These are phyloP conservation scores for Odontesthes bonariensis DNA, from an alignment of 2,113 vertebrate genomes.

Conservation along the genomic window DNA sequence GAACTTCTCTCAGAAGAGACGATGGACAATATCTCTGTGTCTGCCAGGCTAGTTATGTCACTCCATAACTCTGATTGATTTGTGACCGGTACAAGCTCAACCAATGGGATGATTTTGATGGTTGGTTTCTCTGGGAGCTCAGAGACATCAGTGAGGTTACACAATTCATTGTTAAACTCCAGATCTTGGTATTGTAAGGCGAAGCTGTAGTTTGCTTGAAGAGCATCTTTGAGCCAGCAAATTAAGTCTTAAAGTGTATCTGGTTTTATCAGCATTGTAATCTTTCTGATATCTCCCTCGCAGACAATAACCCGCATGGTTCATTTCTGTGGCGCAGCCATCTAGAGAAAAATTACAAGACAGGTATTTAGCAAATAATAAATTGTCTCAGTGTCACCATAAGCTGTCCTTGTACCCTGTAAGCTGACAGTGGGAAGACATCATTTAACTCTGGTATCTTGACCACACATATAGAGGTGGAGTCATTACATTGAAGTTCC, in stretches of 20 bases:
- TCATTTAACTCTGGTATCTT: constrained; percentile 46
- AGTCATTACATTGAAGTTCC: background rate
- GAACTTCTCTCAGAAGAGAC: constrained; percentile 14
- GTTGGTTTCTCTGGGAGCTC: too few relatives aligned
- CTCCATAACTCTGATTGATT: background rate
- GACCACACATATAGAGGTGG: constrained; percentile 9
- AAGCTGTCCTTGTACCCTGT: constrained; percentile 42
- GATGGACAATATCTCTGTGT: constrained; percentile 33
- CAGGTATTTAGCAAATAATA: constrained; percentile 45
- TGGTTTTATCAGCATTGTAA: constrained; percentile 3
- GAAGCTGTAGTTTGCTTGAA: background rate
- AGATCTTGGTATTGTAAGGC: constrained; percentile 8
- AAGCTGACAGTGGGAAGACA: constrained; percentile 28
- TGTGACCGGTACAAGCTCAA: constrained; percentile 23
- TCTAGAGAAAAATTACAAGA: constrained; percentile 9
- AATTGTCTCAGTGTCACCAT: constrained; percentile 28
- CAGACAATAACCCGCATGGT: constrained; percentile 48
- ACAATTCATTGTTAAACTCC: too few relatives aligned
- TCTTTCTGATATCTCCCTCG: constrained; percentile 38
- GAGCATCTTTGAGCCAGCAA: constrained; percentile 15
- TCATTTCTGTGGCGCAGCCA: constrained; percentile 27
- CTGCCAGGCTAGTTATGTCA: constrained; percentile 43
- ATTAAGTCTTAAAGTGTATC: constrained; percentile 46
- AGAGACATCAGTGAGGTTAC: too few relatives aligned
- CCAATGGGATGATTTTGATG: background rate